These are phyloP conservation scores for Seladonia tumulorum DNA, from an alignment of 2,888 invertebrate species.

Conservation along the genomic window DNA sequence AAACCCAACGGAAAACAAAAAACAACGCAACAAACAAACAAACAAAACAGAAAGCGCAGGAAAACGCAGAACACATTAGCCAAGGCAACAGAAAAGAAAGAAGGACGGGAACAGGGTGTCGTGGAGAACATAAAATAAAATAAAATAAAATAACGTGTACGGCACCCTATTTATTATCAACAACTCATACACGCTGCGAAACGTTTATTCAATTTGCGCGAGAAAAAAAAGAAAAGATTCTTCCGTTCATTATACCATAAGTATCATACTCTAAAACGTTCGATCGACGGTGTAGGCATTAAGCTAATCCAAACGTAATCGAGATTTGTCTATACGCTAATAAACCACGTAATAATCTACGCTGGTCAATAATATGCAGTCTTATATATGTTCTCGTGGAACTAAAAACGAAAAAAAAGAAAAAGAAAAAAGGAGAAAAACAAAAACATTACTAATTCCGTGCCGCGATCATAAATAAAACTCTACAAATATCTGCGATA, in stretches of 20 bases:
- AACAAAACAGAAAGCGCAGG: neutral
- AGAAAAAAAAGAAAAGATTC: neutral
- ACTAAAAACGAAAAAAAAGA: neutral
- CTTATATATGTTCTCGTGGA: constrained; percentile 26
- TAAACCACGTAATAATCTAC: constrained; percentile 24
- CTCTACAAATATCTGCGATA: neutral
- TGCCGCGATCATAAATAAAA: constrained; percentile 31
- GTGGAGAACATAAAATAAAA: constrained; percentile 63
- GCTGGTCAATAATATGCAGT: constrained; percentile 42
- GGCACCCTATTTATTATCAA: constrained; percentile 66
- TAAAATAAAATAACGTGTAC: constrained; percentile 67
- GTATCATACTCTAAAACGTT: neutral
- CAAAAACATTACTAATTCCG: neutral
- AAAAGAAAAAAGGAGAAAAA: neutral
- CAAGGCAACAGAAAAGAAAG: constrained; percentile 10
- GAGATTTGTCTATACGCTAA: neutral
- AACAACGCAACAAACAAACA: neutral
- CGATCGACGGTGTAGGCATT: constrained; percentile 3
- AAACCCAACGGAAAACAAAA: constrained; percentile 14
- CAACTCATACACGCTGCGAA: constrained; percentile 48
- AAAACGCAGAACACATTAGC: constrained; percentile 7
- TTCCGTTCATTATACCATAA: constrained; percentile 1
- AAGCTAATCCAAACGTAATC: neutral
- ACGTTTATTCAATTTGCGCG: constrained; percentile 14
- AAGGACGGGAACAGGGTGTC: constrained; percentile 20